Conservation (phyloP, 1,140 invertebrate species). For the Phenacoccus solenopsis region DNA sequence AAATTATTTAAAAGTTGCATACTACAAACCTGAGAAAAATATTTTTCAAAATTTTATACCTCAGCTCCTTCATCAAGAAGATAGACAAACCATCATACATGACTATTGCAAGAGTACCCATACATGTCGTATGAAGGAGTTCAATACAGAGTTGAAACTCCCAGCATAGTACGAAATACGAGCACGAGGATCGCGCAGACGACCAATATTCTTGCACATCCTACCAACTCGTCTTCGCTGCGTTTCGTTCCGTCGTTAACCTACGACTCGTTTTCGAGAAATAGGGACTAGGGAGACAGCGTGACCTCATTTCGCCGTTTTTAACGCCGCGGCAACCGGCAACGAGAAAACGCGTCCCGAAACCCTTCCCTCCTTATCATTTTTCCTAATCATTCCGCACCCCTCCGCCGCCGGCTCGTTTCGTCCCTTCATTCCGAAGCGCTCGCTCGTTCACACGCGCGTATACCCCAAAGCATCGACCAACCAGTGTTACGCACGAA, state of each 20-base stretch:
- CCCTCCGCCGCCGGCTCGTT: not conserved
- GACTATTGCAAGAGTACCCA: too few relatives aligned
- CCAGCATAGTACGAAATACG: not conserved
- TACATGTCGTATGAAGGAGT: too few relatives aligned
- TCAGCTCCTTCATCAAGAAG: too few relatives aligned
- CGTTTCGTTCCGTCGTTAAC: not conserved
- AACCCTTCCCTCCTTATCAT: not conserved
- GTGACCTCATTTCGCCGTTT: constrained; percentile 10
- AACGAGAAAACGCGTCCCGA: not conserved
- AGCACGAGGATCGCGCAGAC: not conserved
- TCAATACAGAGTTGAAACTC: too few relatives aligned
- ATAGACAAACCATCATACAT: too few relatives aligned
- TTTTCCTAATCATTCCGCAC: not conserved
- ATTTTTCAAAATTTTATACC: too few relatives aligned
- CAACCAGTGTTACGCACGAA: not conserved
- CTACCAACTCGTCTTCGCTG: not conserved
- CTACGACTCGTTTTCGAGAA: not conserved
- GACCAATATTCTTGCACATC: not conserved
- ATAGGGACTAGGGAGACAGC: constrained; percentile 8
- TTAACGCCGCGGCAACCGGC: not conserved
- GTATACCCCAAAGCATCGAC: not conserved
- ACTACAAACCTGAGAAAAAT: too few relatives aligned
- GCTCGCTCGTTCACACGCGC: not conserved
- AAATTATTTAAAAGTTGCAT: too few relatives aligned
- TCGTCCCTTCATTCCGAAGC: not conserved